Evolutionary conservation across 2,797 vertebrate species (phyloP).

Genomic region (Muraenolepis orangiensis): DNA sequence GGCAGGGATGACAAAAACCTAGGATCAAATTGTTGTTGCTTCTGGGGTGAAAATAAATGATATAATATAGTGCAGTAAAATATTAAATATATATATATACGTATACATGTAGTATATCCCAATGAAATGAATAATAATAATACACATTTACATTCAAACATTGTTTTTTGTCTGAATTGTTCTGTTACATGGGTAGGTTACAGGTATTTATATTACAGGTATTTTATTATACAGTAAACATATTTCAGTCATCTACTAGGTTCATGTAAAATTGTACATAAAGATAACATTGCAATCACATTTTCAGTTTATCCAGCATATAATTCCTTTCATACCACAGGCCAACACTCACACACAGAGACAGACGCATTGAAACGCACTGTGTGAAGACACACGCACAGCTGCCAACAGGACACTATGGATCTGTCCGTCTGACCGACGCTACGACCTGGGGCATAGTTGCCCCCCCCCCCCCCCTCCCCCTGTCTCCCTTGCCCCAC

Average conservation of each 20-base stretch:
- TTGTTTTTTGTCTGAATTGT: no score
- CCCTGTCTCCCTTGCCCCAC: background rate
- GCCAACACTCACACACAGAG: background rate
- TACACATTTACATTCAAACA: background rate
- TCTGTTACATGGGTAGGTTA: no score
- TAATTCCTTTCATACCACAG: background rate
- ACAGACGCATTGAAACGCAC: background rate
- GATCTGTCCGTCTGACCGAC: background rate
- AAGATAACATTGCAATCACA: background rate
- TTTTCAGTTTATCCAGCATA: background rate
- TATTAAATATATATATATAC: no score
- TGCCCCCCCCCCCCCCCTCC: background rate
- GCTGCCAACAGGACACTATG: background rate
- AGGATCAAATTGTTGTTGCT: background rate
- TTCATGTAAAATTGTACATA: constrained; percentile 3
- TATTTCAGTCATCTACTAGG: background rate
- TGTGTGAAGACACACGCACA: background rate
- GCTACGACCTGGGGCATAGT: constrained; percentile 34
- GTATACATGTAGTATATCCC: background rate
- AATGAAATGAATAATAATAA: background rate
- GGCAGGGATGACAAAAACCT: background rate
- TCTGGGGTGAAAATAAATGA: background rate
- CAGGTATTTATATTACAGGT: background rate
- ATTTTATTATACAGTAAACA: no score
- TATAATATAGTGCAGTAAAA: background rate